Percentiles rank a stretch among this genome's conserved stretches.
Conservation (phyloP, 2,888 invertebrate genomes). For the Drosophila neutralis region DNA sequence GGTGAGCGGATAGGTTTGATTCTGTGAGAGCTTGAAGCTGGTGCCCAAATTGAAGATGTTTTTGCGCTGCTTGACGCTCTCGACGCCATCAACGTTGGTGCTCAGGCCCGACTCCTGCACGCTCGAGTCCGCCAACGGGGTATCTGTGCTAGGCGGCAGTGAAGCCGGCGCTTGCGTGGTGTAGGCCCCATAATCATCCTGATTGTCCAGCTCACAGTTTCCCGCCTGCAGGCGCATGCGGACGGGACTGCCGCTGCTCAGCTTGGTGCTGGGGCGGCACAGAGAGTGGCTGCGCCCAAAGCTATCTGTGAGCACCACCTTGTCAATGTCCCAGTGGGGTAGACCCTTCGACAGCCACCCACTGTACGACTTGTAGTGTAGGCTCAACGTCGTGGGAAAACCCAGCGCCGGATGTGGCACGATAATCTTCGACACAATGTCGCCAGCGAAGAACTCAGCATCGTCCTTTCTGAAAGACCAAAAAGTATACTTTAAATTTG, state of each 20-base stretch:
- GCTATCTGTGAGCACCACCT: slow-evolving; percentile 93
- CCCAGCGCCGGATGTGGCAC: slow-evolving; percentile 95
- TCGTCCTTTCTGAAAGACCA: slow-evolving; percentile 90
- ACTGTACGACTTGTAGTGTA: slow-evolving; percentile 94
- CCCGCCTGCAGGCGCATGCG: slow-evolving; percentile 91
- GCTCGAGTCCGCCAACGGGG: slow-evolving; percentile 67
- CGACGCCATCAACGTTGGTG: slow-evolving; percentile 74
- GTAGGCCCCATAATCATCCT: slow-evolving; percentile 80
- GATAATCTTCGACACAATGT: slow-evolving; percentile 91
- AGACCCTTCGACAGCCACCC: slow-evolving; percentile 96
- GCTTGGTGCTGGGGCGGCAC: slow-evolving; percentile 90
- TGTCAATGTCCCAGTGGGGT: slow-evolving; percentile 92
- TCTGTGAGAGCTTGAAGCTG: slow-evolving; percentile 81
- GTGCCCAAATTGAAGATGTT: slow-evolving; percentile 84
- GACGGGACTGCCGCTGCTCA: slow-evolving; percentile 90
- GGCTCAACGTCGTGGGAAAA: slow-evolving; percentile 89
- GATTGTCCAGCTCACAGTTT: slow-evolving; percentile 89
- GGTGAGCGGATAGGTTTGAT: slow-evolving; percentile 76
- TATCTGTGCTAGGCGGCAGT: slow-evolving; percentile 42
- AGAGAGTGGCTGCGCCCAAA: slow-evolving; percentile 93
- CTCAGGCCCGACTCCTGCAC: slow-evolving; percentile 73
- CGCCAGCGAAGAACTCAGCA: slow-evolving; percentile 89
- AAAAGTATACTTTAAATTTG: neutral
- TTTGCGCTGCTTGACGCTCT: slow-evolving; percentile 83
- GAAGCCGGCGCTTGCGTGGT: slow-evolving; percentile 59